These are phyloP conservation scores for Monopis laevigella DNA, from an alignment of 2,888 invertebrate genomes.

Conservation along the genomic window DNA sequence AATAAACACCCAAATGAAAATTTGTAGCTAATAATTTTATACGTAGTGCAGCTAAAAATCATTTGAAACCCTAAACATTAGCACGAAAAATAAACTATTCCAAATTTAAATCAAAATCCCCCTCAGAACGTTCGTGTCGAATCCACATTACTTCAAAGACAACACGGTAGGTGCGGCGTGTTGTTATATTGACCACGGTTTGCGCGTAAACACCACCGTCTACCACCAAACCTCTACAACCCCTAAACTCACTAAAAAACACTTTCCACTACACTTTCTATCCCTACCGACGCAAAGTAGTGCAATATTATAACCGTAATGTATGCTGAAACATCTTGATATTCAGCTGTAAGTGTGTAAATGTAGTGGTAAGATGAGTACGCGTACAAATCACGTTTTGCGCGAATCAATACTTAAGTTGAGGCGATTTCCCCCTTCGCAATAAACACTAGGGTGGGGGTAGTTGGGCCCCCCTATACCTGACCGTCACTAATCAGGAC, in stretches of 20 bases:
- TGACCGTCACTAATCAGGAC: constrained; percentile 66
- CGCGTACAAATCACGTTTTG: constrained; percentile 66
- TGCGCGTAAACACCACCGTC: constrained; percentile 54
- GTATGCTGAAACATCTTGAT: no score
- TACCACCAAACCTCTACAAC: constrained; percentile 21
- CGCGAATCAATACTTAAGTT: constrained; percentile 69
- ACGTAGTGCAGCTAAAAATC: no score
- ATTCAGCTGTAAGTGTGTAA: no score
- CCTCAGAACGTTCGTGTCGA: constrained; percentile 41
- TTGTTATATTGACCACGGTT: constrained; percentile 60
- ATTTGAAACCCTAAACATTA: no score
- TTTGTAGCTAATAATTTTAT: no score
- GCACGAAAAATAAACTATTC: not conserved
- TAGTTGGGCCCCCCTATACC: constrained; percentile 49
- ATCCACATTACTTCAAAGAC: constrained; percentile 52
- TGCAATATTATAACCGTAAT: no score
- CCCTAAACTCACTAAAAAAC: no score
- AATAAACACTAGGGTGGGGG: constrained; percentile 47
- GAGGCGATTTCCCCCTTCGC: constrained; percentile 62
- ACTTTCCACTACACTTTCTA: no score
- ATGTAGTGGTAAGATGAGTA: constrained; percentile 63
- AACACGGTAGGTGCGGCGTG: constrained; percentile 54
- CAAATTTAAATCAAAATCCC: constrained; percentile 1
- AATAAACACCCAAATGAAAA: no score
- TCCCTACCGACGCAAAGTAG: no score